phyloP scores from a whole-genome alignment of 2,113 vertebrate genomes.

The Thermophis baileyi region DNA sequence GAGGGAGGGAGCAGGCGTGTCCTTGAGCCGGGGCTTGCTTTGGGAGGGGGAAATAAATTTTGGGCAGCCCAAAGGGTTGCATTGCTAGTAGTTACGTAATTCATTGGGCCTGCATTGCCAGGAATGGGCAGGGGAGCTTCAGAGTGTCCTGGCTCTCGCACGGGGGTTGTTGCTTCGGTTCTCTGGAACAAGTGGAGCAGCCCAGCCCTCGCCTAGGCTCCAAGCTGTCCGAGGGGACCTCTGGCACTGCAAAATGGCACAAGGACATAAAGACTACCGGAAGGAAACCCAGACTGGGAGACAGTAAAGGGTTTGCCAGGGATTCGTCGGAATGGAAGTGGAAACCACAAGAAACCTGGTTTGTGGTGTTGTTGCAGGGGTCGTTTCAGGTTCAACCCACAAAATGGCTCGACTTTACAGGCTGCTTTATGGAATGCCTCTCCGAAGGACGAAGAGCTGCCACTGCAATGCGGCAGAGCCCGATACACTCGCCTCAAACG shows the following conservation, averaged over 20 bases:
- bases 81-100: neutral
- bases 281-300: neutral
- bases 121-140: neutral
- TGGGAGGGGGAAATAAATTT: neutral
- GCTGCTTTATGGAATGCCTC: neutral
- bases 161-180: neutral
- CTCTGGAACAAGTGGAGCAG: neutral
- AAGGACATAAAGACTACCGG: neutral
- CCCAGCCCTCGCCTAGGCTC: neutral
- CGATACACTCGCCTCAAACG: rapidly evolving
- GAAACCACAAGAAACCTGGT: neutral
- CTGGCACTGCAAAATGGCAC: neutral
- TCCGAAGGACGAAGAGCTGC: neutral
- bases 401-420: neutral
- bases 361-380: neutral
- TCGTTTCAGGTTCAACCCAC: neutral
- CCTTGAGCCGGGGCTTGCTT: too few species aligned
- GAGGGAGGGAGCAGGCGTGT: neutral
- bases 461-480: too few species aligned
- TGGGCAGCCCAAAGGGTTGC: neutral
- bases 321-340: neutral
- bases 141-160: neutral
- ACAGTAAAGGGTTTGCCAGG: neutral
- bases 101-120: neutral
- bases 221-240: neutral